phyloP scores from a whole-genome alignment of 2,888 invertebrate genomes.

The Dastarcus helophoroides region DNA sequence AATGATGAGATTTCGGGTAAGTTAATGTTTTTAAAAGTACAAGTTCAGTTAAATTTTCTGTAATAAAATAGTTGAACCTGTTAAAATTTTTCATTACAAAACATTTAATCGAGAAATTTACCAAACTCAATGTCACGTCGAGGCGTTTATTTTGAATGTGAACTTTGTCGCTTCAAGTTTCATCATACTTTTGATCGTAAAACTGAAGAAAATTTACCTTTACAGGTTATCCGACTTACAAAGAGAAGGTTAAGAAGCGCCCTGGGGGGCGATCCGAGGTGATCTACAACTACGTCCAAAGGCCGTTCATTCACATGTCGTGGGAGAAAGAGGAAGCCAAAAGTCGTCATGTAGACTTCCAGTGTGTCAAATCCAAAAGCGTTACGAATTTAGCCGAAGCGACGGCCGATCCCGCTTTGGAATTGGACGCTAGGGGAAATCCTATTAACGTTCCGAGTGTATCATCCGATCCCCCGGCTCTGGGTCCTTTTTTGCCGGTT shows the following conservation, averaged over 20 bases:
- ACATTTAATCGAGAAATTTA: too few relatives aligned
- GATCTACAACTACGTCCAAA: conserved; percentile 98
- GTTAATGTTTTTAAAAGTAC: too few relatives aligned
- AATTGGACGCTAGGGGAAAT: conserved; percentile 51
- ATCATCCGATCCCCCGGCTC: conserved; percentile 21
- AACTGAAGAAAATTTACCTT: conserved; percentile 6
- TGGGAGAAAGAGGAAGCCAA: conserved; percentile 99
- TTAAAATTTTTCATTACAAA: too few relatives aligned
- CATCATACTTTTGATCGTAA: not conserved
- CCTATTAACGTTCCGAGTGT: conserved; percentile 24
- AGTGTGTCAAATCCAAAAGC: conserved; percentile 96
- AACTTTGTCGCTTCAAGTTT: too few relatives aligned
- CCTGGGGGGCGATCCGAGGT: conserved; percentile 94
- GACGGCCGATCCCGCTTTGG: conserved; percentile 76
- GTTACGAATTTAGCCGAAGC: conserved; percentile 95
- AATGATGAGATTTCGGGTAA: too few relatives aligned
- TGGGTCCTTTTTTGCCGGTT: conserved; percentile 8
- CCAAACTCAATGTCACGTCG: too few relatives aligned
- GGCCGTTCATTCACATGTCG: conserved; percentile 97
- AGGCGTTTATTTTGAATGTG: too few relatives aligned
- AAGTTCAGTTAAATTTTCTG: too few relatives aligned
- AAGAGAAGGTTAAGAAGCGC: conserved; percentile 93
- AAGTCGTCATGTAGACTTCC: conserved; percentile 97
- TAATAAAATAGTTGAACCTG: too few relatives aligned
- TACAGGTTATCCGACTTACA: conserved; percentile 89